Percentiles rank a stretch among this genome's conserved stretches.
phyloP scores from a whole-genome alignment of 2,113 vertebrate species.

The Polypterus bichir region DNA sequence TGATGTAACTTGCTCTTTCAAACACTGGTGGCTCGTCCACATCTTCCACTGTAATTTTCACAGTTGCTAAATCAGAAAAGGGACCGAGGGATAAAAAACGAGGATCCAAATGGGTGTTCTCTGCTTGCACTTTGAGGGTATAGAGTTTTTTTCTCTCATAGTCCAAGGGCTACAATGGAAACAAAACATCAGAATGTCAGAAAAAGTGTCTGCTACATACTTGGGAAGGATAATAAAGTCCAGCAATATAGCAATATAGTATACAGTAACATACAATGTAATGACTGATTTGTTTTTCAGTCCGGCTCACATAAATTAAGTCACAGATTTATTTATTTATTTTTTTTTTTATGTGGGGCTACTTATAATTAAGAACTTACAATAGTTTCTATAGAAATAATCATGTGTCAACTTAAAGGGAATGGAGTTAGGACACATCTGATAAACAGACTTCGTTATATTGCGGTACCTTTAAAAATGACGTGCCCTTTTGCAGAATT shows the following conservation, averaged over 20 bases:
- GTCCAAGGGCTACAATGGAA: conserved; percentile 60
- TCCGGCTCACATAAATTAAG: too few relatives aligned
- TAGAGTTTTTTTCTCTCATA: conserved; percentile 77
- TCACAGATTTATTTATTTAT: too few relatives aligned
- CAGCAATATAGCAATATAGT: too few relatives aligned
- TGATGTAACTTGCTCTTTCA: conserved; percentile 61
- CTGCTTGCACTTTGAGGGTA: conserved; percentile 75
- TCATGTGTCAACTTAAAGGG: too few relatives aligned
- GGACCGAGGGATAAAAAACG: conserved; percentile 71
- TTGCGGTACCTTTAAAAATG: conserved; percentile 11
- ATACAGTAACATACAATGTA: too few relatives aligned
- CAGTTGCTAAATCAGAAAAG: conserved; percentile 70
- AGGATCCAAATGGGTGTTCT: conserved; percentile 66
- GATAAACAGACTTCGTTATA: not conserved
- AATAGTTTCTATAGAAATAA: too few relatives aligned
- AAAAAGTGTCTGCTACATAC: too few relatives aligned
- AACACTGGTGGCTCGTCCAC: conserved; percentile 85
- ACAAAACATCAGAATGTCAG: not conserved
- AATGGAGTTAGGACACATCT: too few relatives aligned
- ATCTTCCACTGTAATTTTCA: conserved; percentile 79
- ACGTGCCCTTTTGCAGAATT: conserved; percentile 25
- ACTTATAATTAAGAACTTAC: too few relatives aligned
- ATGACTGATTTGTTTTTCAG: too few relatives aligned
- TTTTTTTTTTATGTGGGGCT: too few relatives aligned
- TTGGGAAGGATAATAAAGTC: too few relatives aligned